Conservation (phyloP, 2,888 invertebrate genomes). For the Charanyca ferruginea region DNA sequence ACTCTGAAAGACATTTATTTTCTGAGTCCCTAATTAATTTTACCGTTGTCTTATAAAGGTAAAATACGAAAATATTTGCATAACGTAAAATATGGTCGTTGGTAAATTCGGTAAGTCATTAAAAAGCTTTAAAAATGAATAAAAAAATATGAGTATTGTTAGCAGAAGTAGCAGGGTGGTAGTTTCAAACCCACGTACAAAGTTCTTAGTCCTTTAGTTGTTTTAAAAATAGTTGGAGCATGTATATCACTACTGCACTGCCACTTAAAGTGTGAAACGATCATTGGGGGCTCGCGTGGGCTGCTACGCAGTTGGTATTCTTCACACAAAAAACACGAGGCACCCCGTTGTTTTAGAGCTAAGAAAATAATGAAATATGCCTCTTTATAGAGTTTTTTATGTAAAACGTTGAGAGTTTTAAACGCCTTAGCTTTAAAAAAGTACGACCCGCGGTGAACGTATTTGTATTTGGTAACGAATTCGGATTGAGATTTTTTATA, state of each 20-base stretch:
- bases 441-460: conserved; percentile 77
- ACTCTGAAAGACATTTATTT: conserved; percentile 49
- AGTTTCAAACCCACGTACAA: conserved; percentile 64
- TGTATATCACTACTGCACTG: conserved; percentile 84
- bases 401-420: conserved; percentile 82
- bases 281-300: conserved; percentile 84
- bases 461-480: conserved; percentile 67
- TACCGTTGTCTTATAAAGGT: conserved; percentile 48
- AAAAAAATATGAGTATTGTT: conserved; percentile 11
- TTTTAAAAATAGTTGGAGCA: conserved; percentile 82
- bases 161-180: conserved; percentile 28
- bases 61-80: conserved; percentile 58
- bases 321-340: conserved; percentile 85
- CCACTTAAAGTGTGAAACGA: conserved; percentile 89
- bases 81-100: conserved; percentile 32
- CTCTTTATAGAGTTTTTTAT: conserved; percentile 85
- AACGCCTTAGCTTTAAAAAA: conserved; percentile 82
- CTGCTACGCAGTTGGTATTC: conserved; percentile 82
- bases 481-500: conserved; percentile 64
- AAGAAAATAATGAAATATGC: conserved; percentile 89
- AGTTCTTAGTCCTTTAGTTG: conserved; percentile 48
- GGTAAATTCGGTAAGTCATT: conserved; percentile 17
- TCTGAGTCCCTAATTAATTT: conserved; percentile 53
- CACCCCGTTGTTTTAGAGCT: conserved; percentile 89
- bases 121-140: conserved; percentile 2